Base-by-base conservation (phyloP, 2,113 vertebrate genomes). In the Dromaius novaehollandiae region DNA sequence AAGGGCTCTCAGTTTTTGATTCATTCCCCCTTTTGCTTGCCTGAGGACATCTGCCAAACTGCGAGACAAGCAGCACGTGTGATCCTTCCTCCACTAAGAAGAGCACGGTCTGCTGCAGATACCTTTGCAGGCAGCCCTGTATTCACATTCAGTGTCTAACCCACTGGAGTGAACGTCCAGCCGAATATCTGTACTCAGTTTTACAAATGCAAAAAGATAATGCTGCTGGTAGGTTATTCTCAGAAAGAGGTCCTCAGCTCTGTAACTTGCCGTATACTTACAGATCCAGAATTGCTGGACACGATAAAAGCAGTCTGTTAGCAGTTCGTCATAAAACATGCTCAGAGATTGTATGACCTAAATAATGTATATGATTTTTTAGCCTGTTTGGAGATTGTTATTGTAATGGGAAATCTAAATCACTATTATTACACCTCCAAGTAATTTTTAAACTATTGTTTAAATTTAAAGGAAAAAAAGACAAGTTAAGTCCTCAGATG, bases 291-390 rank as follows among this genome's bases (percentile, higher is more conserved):
- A 89, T 21, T 83, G 61, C 80, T 70, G 44, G 46, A 36, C 0
- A 0, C 0, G 2, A 85, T 79, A 89, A 87, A 94, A 95, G 89
- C 81, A 42, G 34, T 34, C 64, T 83, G 34, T 83, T 66, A 94
- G 86, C 76, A 89, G 85, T 30, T 77, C 79, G 70, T 78, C 80
- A 66, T 63, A 81, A 94, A 95, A 88, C 60, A 42, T 16, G 30
- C 85, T 77, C 24, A 4, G 88, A 90, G 36, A 94, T 83, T 91
- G 89, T 70, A 83, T 50, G 50, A 81, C 40, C 92, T 86, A 63
- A 94, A 90, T 95, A 83, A 94, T 42, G 36, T 50, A 36, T 80
- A 88, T 6, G 21, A 91, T 80, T 85, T 40, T 38, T 89, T 70
- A 69, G 89, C 89, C 66, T 85, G n/a, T 82, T 89, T 61, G 34